phyloP scores from a whole-genome alignment of 2,888 invertebrate genomes.

The Cosmopolites sordidus region DNA sequence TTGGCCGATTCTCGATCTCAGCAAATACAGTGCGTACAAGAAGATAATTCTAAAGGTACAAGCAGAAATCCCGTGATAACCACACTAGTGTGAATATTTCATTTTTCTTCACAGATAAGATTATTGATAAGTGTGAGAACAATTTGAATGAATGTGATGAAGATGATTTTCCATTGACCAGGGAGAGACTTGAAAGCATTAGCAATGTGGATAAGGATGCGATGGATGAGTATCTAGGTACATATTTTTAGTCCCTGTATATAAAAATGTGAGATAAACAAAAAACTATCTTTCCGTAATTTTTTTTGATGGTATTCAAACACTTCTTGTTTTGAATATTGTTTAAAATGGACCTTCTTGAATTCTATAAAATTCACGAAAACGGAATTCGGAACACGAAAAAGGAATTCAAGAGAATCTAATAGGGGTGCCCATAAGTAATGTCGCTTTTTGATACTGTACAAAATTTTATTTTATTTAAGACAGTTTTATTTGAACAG shows the following conservation, averaged over 20 bases:
- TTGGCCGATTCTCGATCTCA: conserved; percentile 43
- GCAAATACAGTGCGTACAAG: conserved; percentile 28
- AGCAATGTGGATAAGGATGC: conserved; percentile 77
- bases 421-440: too few species aligned
- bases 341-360: too few species aligned
- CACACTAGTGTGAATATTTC: neutral
- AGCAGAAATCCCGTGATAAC: neutral
- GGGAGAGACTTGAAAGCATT: conserved; percentile 69
- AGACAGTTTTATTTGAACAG: too few species aligned
- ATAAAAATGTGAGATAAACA: too few species aligned
- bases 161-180: conserved; percentile 41
- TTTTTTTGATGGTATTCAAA: neutral
- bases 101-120: conserved; percentile 19
- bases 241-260: too few species aligned
- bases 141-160: conserved; percentile 33
- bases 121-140: conserved; percentile 21
- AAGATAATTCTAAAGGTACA: conserved; percentile 23
- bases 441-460: too few species aligned
- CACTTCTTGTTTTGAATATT: too few species aligned
- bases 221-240: conserved; percentile 72
- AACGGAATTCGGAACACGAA: too few species aligned
- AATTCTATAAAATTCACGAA: too few species aligned
- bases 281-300: neutral
- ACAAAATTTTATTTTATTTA: too few species aligned
- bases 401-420: too few species aligned